Evolutionary conservation across 2,888 invertebrate species (phyloP).

Genomic region (Melanchra persicariae): DNA sequence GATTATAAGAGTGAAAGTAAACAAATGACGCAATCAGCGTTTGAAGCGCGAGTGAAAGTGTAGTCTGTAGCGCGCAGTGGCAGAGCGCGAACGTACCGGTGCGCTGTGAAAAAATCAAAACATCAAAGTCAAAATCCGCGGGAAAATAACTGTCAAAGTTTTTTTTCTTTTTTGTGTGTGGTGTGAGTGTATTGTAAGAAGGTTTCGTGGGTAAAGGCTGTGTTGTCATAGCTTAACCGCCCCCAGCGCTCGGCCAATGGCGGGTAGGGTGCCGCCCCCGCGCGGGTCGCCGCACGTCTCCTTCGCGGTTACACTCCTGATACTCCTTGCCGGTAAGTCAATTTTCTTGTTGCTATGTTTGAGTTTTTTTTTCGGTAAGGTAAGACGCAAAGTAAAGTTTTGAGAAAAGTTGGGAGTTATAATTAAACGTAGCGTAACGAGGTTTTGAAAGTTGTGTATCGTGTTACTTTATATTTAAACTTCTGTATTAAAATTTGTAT

Average conservation of each 20-base stretch:
- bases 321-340: slow-evolving; percentile 84
- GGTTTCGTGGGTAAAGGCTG: slow-evolving; percentile 76
- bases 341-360: slow-evolving; percentile 66
- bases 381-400: slow-evolving; percentile 34
- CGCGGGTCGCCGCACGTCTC: slow-evolving; percentile 77
- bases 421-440: slow-evolving; percentile 36
- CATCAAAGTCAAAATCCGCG: slow-evolving; percentile 60
- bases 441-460: slow-evolving; percentile 24
- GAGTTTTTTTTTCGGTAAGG: slow-evolving; percentile 49
- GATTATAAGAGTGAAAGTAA: slow-evolving; percentile 72
- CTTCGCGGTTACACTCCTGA: slow-evolving; percentile 75
- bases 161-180: slow-evolving; percentile 45
- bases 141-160: slow-evolving; percentile 54
- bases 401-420: slow-evolving; percentile 32
- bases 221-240: slow-evolving; percentile 82
- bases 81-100: slow-evolving; percentile 68
- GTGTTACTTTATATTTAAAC: slow-evolving; percentile 30
- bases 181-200: slow-evolving; percentile 66
- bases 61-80: slow-evolving; percentile 75
- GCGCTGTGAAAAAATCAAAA: slow-evolving; percentile 62
- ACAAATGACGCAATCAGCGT: slow-evolving; percentile 74
- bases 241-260: slow-evolving; percentile 86
- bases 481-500: background rate
- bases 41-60: slow-evolving; percentile 78
- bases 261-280: slow-evolving; percentile 85